Evolutionary conservation across 2,797 vertebrate genomes (phyloP), one percentile per base, ranked within the genome.

Genomic region (Atherinosoma microstoma): DNA sequence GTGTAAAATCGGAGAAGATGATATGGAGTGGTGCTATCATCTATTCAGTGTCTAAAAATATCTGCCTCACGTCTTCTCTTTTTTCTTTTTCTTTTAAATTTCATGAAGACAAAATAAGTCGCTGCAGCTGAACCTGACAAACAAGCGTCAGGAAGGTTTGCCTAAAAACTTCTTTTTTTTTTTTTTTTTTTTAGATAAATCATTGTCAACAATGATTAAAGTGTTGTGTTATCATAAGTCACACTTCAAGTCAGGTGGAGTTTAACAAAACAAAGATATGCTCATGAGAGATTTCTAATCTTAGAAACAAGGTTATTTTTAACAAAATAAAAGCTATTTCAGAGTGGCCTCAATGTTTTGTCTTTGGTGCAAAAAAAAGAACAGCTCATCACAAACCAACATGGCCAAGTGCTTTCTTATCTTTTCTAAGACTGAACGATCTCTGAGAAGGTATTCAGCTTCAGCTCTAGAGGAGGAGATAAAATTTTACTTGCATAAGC

Each of bases 291-390:
- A 67, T 53, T 64, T 90, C 81, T 87, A 87, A 87, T 82, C 22
- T 78, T 89, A 86, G 82, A 69, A 79, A 82, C 35, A 27, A 11
- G 3, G 35, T 49, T 77, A 69, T 56, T 84, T 47, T 81, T 58
- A 79, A 27, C 36, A 51, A 12, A 51, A 29, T 56, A 6, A 56
- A 30, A 3, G 32, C 40, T 35, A 24, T 27, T n/a, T 12, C 45
- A 56, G 58, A 42, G 18, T 35, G 24, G 34, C 27, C 15, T 9
- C 3, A 47, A 22, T 59, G 30, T 6, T 35, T 34, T 9, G 18
- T 22, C 12, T 58, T 58, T 3, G 24, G 16, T 36, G 15, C 27
- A 54, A 24, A 10, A 64, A 64, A 10, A 65, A 65, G 1, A 32
- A 34, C 20, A 45, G 6, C 5, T 47, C 18, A n/a, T 47, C 20